phyloP scores from a whole-genome alignment of 2,113 vertebrate species.

The Asarcornis scutulata region DNA sequence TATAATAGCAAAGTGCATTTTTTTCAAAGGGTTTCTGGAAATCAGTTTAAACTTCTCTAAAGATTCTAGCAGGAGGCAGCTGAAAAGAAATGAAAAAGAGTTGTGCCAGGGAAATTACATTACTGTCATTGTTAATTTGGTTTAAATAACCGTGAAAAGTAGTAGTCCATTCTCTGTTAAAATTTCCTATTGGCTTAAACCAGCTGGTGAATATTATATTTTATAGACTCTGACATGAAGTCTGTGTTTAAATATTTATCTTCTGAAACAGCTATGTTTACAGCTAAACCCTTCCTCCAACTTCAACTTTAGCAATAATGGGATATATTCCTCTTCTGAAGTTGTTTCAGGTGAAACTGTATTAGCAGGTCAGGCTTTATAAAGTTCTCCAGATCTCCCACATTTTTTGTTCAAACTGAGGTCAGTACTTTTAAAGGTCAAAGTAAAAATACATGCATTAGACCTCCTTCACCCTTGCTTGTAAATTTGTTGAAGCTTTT shows the following conservation, averaged over 20 bases:
- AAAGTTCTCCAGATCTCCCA: background rate
- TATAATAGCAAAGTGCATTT: slow-evolving; percentile 24
- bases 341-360: background rate
- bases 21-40: slow-evolving; percentile 56
- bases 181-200: slow-evolving; percentile 63
- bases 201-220: slow-evolving; percentile 63
- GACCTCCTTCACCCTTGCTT: background rate
- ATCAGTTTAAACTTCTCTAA: slow-evolving; percentile 74
- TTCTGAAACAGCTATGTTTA: slow-evolving; percentile 54
- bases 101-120: slow-evolving; percentile 66
- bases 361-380: background rate
- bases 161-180: slow-evolving; percentile 51
- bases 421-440: background rate
- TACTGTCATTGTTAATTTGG: slow-evolving; percentile 76
- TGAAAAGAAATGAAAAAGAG: slow-evolving; percentile 64
- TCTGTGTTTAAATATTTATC: slow-evolving; percentile 70
- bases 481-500: background rate
- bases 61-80: slow-evolving; percentile 64
- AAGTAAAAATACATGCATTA: background rate
- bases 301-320: background rate
- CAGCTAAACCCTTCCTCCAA: slow-evolving; percentile 10
- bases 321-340: background rate
- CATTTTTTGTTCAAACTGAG: background rate
- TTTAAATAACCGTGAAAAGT: slow-evolving; percentile 71
- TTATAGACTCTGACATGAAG: slow-evolving; percentile 62